Evolutionary conservation across 2,888 invertebrate genomes (phyloP).

Genomic region (Himalopsyche tibetana): DNA sequence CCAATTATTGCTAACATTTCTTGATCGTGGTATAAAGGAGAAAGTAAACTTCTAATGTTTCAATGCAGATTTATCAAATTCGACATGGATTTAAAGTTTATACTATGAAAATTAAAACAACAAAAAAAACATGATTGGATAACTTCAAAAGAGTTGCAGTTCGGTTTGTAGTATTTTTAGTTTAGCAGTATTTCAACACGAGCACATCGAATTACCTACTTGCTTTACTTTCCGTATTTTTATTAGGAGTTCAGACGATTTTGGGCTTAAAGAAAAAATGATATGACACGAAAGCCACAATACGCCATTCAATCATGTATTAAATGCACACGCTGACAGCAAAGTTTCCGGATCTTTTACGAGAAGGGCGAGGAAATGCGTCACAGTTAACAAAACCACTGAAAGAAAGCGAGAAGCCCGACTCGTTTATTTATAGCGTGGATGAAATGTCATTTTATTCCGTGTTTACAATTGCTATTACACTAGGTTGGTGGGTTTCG

Average conservation of each 20-base stretch:
- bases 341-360: conserved; percentile 18
- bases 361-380: neutral
- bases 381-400: neutral
- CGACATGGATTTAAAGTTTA: too few species aligned
- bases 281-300: neutral
- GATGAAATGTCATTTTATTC: too few species aligned
- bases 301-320: conserved; percentile 28
- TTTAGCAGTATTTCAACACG: neutral
- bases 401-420: too few species aligned
- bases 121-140: neutral
- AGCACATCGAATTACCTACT: conserved; percentile 1
- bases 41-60: neutral
- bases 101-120: neutral
- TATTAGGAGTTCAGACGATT: too few species aligned
- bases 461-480: too few species aligned
- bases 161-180: too few species aligned
- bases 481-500: too few species aligned
- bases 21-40: too few species aligned
- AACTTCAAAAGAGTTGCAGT: neutral
- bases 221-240: too few species aligned
- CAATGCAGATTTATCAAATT: neutral
- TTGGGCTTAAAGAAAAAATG: too few species aligned
- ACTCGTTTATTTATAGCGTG: too few species aligned
- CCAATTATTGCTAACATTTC: too few species aligned
- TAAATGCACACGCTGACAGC: conserved; percentile 22